phyloP scores from a whole-genome alignment of 2,888 invertebrate genomes.

The Cyclophora albipunctata region DNA sequence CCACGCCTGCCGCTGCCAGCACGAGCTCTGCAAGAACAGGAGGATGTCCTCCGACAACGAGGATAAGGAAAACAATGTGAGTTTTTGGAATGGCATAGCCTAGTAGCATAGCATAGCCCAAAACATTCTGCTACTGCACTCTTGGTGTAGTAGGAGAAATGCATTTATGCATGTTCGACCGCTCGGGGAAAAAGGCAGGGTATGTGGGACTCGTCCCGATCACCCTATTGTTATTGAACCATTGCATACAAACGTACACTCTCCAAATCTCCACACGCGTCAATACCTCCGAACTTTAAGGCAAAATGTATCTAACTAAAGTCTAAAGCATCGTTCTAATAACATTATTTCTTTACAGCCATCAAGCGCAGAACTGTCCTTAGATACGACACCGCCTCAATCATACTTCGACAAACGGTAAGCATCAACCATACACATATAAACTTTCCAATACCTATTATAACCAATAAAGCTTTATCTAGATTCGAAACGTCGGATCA shows the following conservation, averaged over 20 bases:
- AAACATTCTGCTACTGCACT: neutral
- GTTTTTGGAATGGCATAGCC: no score
- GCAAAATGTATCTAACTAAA: no score
- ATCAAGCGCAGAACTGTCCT: conserved; percentile 37
- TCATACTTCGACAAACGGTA: conserved; percentile 59
- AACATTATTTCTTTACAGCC: conserved; percentile 36
- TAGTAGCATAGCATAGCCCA: no score
- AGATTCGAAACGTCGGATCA: conserved; percentile 52
- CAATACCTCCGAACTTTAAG: no score
- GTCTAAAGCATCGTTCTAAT: no score
- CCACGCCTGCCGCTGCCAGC: conserved; percentile 70
- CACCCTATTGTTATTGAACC: no score
- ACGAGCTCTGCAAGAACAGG: conserved; percentile 54
- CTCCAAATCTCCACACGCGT: no score
- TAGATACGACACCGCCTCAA: conserved; percentile 40
- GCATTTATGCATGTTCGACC: no score
- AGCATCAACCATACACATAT: conserved; percentile 15
- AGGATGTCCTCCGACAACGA: conserved; percentile 39
- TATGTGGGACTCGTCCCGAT: no score
- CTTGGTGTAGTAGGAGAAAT: no score
- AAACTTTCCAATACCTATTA: neutral
- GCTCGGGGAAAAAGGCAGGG: no score
- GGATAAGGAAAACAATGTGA: conserved; percentile 52
- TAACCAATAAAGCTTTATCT: conserved; percentile 19
- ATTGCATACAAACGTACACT: no score